phyloP scores from a whole-genome alignment of 2,797 vertebrate genomes.

The Gambusia yucatana region DNA sequence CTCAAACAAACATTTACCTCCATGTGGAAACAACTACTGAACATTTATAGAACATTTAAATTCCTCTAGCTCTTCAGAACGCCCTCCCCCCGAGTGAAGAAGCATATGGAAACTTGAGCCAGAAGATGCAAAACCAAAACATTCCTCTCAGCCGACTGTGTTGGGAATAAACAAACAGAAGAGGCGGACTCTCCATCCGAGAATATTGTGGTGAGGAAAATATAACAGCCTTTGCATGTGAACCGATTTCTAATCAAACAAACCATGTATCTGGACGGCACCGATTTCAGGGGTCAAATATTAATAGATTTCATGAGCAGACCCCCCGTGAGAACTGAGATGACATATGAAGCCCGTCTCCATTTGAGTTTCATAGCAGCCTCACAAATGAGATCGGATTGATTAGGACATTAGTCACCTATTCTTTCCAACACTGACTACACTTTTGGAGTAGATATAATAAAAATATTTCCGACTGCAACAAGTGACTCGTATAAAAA shows the following conservation, averaged over 20 bases:
- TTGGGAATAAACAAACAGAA: conserved; percentile 65
- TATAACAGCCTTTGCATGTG: conserved; percentile 19
- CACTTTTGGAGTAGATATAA: conserved; percentile 19
- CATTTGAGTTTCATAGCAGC: conserved; percentile 46
- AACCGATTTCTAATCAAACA: conserved; percentile 45
- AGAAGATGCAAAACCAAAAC: conserved; percentile 54
- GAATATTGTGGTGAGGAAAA: conserved; percentile 27
- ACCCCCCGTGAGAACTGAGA: conserved; percentile 54
- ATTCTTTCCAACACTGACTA: conserved; percentile 1
- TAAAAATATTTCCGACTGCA: conserved; percentile 24
- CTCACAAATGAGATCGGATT: conserved; percentile 6
- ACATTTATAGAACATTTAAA: conserved; percentile 73
- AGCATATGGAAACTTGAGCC: conserved; percentile 64
- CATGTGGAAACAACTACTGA: conserved; percentile 78
- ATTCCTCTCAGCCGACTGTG: conserved; percentile 46
- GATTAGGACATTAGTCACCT: conserved; percentile 30
- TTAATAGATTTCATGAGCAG: conserved; percentile 44
- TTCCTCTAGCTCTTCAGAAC: conserved; percentile 57
- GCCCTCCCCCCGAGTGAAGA: conserved; percentile 30
- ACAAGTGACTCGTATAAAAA: conserved; percentile 25
- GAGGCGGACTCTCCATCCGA: conserved; percentile 28
- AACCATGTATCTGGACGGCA: conserved; percentile 24
- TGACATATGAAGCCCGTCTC: conserved; percentile 34
- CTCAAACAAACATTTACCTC: conserved; percentile 63
- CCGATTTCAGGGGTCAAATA: conserved; percentile 56